Evolutionary conservation across 2,113 vertebrate genomes (phyloP).

Genomic region (Cyprinodon variegatus): DNA sequence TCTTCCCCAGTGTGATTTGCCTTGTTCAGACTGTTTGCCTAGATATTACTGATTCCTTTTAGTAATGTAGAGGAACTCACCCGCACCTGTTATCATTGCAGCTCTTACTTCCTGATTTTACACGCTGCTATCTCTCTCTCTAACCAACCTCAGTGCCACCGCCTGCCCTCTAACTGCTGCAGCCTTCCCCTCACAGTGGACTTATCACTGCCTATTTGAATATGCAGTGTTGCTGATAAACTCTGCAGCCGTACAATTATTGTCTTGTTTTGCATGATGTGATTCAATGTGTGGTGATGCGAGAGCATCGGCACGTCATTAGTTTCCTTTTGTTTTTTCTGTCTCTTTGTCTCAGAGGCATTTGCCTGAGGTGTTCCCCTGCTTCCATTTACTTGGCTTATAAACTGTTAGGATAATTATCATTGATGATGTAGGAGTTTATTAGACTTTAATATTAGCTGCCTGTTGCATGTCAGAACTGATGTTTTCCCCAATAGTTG

Average conservation of each 20-base stretch:
- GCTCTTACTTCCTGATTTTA: constrained; percentile 57
- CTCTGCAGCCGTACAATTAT: constrained; percentile 50
- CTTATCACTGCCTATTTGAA: constrained; percentile 69
- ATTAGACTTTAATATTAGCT: no score
- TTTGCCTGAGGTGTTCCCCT: constrained; percentile 45
- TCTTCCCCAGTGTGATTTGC: constrained; percentile 55
- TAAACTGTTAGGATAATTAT: background rate
- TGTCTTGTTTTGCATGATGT: constrained; percentile 69
- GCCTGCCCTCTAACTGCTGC: constrained; percentile 40
- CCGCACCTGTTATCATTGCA: constrained; percentile 42
- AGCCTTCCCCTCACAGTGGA: constrained; percentile 38
- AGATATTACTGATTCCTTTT: constrained; percentile 72
- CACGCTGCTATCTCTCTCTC: constrained; percentile 46
- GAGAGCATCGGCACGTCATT: constrained; percentile 34
- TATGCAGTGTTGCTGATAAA: constrained; percentile 62
- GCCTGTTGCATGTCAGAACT: no score
- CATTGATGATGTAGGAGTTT: no score
- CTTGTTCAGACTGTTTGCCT: constrained; percentile 50
- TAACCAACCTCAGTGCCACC: constrained; percentile 40
- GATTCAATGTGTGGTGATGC: constrained; percentile 49
- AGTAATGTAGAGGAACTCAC: constrained; percentile 69
- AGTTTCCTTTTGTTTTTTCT: background rate
- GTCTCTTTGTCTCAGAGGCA: constrained; percentile 26
- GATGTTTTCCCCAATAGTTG: no score
- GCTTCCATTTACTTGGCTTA: constrained; percentile 25